Percentiles rank a stretch among this genome's conserved stretches.
Conservation (phyloP, 2,113 vertebrate genomes). For the Tupaia tana region DNA sequence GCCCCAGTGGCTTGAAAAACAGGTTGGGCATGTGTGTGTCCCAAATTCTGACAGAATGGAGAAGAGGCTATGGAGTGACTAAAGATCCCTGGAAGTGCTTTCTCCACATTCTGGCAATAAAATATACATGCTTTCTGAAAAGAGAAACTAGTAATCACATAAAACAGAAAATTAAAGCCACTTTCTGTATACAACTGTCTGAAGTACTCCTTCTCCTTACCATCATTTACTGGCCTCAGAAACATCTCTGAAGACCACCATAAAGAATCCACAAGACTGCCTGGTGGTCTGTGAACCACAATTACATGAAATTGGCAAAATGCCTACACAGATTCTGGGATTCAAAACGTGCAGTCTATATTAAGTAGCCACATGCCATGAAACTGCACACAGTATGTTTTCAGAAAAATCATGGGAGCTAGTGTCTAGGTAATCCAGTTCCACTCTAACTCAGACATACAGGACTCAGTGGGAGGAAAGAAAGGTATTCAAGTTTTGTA, state of each 20-base stretch:
- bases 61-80: too few species aligned
- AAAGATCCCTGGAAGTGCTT: too few species aligned
- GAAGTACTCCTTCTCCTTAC: not conserved
- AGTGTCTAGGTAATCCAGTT: constrained; percentile 8
- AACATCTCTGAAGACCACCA: constrained; percentile 47
- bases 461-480: not conserved
- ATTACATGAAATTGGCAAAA: constrained; percentile 56
- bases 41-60: too few species aligned
- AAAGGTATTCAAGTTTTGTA: not conserved
- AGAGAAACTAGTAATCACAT: constrained; percentile 28
- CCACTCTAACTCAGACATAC: not conserved
- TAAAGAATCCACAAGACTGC: constrained; percentile 61
- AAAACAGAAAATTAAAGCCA: not conserved
- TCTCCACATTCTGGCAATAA: too few species aligned
- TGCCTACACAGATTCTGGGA: constrained; percentile 60
- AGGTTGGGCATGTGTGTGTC: too few species aligned
- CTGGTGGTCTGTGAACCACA: constrained; percentile 50
- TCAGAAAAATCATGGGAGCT: constrained; percentile 58
- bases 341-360: constrained; percentile 62
- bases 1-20: too few species aligned
- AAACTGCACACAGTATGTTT: constrained; percentile 34
- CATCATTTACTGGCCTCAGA: constrained; percentile 27
- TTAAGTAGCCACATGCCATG: constrained; percentile 64
- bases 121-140: constrained; percentile 13
- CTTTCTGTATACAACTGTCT: not conserved